Evolutionary conservation across 2,888 invertebrate species (phyloP), one percentile per base, ranked within the genome.

Genomic region (Stratiomys singularior): DNA sequence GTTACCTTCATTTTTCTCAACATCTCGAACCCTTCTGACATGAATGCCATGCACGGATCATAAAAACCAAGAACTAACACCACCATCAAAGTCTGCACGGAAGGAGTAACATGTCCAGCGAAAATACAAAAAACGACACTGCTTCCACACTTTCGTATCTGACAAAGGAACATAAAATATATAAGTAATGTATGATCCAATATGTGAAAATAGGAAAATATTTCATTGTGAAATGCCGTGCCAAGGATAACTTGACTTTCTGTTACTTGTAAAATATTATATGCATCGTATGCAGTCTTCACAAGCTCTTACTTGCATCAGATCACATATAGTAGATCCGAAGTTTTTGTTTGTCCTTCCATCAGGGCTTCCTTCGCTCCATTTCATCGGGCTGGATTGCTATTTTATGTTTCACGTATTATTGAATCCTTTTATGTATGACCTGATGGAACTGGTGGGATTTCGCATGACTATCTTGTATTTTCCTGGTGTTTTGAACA

Each of bases 191-290:
- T 60, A 27, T 27, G 37, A 74, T 23, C 58, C 74, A 60, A 74
- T 74, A 74, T 74, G 28, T 64, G 76, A 37, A 64, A 76, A 76
- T 76, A 52, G 18, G 47, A 64, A 76, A 76, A 76, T 76, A 60
- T 76, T 76, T 76, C 76, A 76, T 76, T 63, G 63, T 11, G 30
- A 76, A 47, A 74, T 58, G 28, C 30, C n/a, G 15, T 44, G 44
- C 37, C 30, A 60, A 60, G 25, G 37, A 47, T 30, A 60, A 47
- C 60, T 23, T 28, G 52, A 56, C 37, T 60, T 58, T 74, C 25
- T 28, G 30, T 58, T 58, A 52, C 18, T 72, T 18, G 30, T 72
- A 58, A 60, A 58, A 60, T 37, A 25, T 25, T 25, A 25, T 52
- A 30, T 74, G 60, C 58, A 74, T 58, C 60, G 37, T 37, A 47